Conservation (phyloP, 2,797 vertebrate genomes). For the Lophotriccus pileatus region DNA sequence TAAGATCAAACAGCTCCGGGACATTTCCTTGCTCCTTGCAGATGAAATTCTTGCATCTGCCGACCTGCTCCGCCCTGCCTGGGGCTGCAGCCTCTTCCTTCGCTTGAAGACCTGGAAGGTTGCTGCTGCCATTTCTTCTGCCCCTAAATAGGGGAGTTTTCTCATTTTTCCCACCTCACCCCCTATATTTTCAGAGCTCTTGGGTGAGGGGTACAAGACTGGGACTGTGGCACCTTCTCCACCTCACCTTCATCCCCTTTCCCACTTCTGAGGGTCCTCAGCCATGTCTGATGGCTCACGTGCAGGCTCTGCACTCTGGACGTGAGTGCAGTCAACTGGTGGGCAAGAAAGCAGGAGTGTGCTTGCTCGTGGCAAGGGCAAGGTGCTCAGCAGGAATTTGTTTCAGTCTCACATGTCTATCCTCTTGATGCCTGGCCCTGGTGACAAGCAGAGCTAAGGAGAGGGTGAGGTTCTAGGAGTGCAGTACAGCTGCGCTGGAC, state of each 20-base stretch:
- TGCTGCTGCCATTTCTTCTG: not conserved
- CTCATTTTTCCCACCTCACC: not conserved
- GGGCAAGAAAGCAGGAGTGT: not conserved
- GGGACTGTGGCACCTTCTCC: not conserved
- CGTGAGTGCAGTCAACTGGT: accelerated
- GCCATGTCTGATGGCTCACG: accelerated
- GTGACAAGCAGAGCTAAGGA: not conserved
- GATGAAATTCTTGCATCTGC: conserved; percentile 42
- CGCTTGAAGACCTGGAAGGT: accelerated
- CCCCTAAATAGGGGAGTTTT: not conserved
- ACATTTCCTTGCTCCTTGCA: conserved; percentile 33
- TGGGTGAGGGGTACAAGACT: accelerated
- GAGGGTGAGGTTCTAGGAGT: not conserved
- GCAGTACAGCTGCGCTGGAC: not conserved
- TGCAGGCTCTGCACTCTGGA: not conserved
- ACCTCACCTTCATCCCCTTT: not conserved
- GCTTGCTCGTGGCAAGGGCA: not conserved
- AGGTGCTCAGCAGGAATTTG: not conserved
- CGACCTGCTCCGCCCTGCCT: not conserved
- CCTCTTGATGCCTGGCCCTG: not conserved
- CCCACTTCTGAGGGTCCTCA: not conserved
- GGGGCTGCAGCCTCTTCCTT: not conserved
- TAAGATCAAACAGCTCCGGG: conserved; percentile 54
- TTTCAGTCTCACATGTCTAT: not conserved
- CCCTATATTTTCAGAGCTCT: not conserved